A percentile compares a stretch with the other conserved stretches of the same genome.
phyloP scores from a whole-genome alignment of 2,113 vertebrate species.

The Thamnaconus septentrionalis region DNA sequence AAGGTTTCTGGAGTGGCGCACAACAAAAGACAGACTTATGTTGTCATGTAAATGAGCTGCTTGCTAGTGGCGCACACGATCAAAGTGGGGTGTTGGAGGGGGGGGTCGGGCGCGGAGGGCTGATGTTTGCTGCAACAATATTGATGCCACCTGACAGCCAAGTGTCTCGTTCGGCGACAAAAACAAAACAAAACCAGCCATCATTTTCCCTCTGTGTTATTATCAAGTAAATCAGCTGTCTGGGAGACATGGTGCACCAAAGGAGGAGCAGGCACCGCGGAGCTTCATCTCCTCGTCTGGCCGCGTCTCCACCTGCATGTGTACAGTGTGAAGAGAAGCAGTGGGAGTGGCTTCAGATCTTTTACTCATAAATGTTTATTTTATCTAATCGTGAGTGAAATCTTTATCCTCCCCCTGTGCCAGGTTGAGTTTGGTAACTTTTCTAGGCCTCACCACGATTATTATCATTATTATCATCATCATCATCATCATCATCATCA shows the following conservation, averaged over 20 bases:
- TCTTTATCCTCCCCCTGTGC: constrained; percentile 45
- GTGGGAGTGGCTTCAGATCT: constrained; percentile 47
- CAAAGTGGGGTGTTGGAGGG: constrained; percentile 15
- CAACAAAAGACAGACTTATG: constrained; percentile 41
- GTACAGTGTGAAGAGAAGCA: constrained; percentile 26
- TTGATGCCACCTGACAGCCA: constrained; percentile 22
- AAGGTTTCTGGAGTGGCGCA: constrained; percentile 19
- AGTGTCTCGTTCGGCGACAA: constrained; percentile 29
- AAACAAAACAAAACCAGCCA: neutral
- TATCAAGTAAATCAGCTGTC: constrained; percentile 24
- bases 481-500: too few relatives aligned
- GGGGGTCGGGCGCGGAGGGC: too few relatives aligned
- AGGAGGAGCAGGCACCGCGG: constrained; percentile 35
- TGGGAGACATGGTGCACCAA: constrained; percentile 20
- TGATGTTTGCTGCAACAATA: constrained; percentile 15
- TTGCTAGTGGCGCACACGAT: constrained; percentile 34
- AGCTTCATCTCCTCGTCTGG: constrained; percentile 28
- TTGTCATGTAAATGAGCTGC: constrained; percentile 35
- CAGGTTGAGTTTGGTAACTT: constrained; percentile 47
- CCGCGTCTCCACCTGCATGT: constrained; percentile 58
- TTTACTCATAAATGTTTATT: constrained; percentile 65
- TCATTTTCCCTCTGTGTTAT: constrained; percentile 14
- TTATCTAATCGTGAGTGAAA: constrained; percentile 58
- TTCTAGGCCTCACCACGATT: constrained; percentile 52
- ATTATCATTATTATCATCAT: too few relatives aligned